Evolutionary conservation across 1,140 invertebrate genomes (phyloP), one percentile per base, ranked within the genome.

Genomic region (Drosophila elegans): DNA sequence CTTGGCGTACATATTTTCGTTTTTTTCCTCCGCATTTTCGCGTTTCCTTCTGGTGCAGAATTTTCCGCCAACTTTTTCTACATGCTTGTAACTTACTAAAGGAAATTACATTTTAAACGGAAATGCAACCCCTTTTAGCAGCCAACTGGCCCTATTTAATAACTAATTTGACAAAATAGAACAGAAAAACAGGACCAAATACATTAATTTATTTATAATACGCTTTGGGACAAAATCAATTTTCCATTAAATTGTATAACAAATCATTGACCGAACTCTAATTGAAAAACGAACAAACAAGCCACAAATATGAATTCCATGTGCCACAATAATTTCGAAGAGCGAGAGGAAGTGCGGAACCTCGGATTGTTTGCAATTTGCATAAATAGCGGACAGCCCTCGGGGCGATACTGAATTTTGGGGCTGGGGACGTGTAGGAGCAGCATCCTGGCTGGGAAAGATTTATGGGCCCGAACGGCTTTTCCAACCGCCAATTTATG

Each of bases 81-180:
- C 66, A 71, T 48, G 53, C 54, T 42, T 57, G 52, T 48, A 57
- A 41, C 25, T 38, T 36, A 7, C 11, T 6, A n/a, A 34, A 39
- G 44, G 61, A 78, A 85, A 85, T 85, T 85, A 80, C 82, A 78
- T 85, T 86, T 81, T 81, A 86, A 76, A 82, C 86, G 74, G 45
- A 57, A 77, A 73, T 67, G 49, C 48, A 54, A 44, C 16, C 44
- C 44, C 56, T 29, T 16, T 29, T 29, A 25, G 48, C 32, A n/a
- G 34, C 16, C 36, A 32, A 45, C 39, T 75, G 16, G 25, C 27
- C 42, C 74, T 55, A 44, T 74, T 63, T 63, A 63, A 42, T 63
- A 63, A 60, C 60, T 63, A 63, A 63, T 78, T 78, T 45, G 16
- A 5, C 29, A 36, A 59, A 39, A 29, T 34, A 11, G 16, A 11